phyloP scores from a whole-genome alignment of 2,888 invertebrate genomes.

The Orthonychiurus folsomi region DNA sequence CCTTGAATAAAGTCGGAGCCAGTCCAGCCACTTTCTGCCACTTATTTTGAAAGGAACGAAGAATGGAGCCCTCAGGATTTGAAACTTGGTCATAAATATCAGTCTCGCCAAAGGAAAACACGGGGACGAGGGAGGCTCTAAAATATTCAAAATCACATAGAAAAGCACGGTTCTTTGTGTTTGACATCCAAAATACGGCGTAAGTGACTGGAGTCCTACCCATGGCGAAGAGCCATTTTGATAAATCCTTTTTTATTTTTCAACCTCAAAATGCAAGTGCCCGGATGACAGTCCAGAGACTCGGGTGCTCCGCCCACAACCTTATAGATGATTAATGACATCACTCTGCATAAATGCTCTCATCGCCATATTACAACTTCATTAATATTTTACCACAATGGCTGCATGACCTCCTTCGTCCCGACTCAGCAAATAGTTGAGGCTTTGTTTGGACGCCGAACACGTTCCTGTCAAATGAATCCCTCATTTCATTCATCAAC shows the following conservation, averaged over 20 bases:
- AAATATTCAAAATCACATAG: conserved; percentile 22
- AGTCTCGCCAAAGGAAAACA: conserved; percentile 68
- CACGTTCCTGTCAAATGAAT: conserved; percentile 33
- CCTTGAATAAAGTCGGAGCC: conserved; percentile 64
- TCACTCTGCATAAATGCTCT: not conserved
- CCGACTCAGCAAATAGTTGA: conserved; percentile 54
- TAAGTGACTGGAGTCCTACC: conserved; percentile 50
- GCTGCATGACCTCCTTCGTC: conserved; percentile 51
- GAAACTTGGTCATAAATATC: conserved; percentile 69
- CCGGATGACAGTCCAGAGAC: conserved; percentile 60
- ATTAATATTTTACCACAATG: conserved; percentile 60
- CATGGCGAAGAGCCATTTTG: conserved; percentile 61
- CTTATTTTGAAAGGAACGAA: conserved; percentile 60
- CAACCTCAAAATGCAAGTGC: conserved; percentile 61
- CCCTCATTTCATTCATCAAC: not conserved
- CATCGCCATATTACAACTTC: not conserved
- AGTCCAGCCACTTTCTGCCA: conserved; percentile 61
- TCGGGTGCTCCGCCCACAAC: conserved; percentile 77
- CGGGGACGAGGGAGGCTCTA: conserved; percentile 72
- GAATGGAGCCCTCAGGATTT: conserved; percentile 61
- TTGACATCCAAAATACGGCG: not conserved
- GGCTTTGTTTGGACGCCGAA: conserved; percentile 57
- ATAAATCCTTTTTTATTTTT: conserved; percentile 71
- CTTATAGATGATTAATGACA: too few species aligned
- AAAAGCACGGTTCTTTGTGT: not conserved